phyloP scores from a whole-genome alignment of 2,888 invertebrate species.

The Alloscopus bannaensis region DNA sequence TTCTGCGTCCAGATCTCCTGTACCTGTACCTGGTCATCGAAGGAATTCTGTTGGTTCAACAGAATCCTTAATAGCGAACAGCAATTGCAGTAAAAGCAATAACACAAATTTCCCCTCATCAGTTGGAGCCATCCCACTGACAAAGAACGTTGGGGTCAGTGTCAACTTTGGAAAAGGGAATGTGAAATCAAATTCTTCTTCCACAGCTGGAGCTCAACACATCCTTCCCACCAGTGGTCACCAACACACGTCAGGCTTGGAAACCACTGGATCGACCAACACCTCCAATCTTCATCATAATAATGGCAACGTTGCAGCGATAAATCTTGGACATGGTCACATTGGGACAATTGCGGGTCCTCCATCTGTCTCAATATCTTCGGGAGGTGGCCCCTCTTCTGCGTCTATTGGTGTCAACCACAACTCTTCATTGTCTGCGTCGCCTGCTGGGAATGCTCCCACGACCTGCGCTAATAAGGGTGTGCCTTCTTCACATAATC shows the following conservation, averaged over 20 bases:
- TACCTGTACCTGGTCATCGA: conserved; percentile 25
- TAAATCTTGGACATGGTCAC: conserved; percentile 60
- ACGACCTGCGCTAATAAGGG: conserved; percentile 60
- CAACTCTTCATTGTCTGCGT: conserved; percentile 44
- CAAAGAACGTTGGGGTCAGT: conserved; percentile 58
- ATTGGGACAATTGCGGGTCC: conserved; percentile 58
- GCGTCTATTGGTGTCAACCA: conserved; percentile 49
- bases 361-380: conserved; percentile 59
- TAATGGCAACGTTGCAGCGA: conserved; percentile 41
- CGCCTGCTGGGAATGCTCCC: conserved; percentile 54
- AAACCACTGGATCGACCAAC: conserved; percentile 18
- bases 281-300: conserved; percentile 23
- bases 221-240: conserved; percentile 52
- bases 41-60: conserved; percentile 31
- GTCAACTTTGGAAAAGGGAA: conserved; percentile 53
- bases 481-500: conserved; percentile 54
- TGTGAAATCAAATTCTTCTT: conserved; percentile 54
- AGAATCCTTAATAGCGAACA: conserved; percentile 31
- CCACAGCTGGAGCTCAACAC: conserved; percentile 54
- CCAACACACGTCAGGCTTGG: conserved; percentile 43
- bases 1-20: conserved; percentile 31
- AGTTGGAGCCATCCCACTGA: conserved; percentile 46
- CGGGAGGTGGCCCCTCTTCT: conserved; percentile 41
- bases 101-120: background rate
- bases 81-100: conserved; percentile 17